phyloP scores from a whole-genome alignment of 2,113 vertebrate genomes.

The Solea solea region DNA sequence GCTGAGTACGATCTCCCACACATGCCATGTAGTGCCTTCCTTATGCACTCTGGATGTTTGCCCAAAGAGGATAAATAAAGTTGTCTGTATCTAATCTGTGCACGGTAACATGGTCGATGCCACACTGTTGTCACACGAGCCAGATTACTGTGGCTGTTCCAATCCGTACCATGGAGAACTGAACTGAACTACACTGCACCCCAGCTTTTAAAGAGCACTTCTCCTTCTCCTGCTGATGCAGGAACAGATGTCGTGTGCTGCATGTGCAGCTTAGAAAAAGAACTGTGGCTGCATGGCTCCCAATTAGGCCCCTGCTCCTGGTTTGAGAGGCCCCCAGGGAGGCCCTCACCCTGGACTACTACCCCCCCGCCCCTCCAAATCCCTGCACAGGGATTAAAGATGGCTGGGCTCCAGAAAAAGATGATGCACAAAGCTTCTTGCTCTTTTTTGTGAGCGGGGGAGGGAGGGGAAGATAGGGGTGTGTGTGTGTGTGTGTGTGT shows the following conservation, averaged over 20 bases:
- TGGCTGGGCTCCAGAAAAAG: conserved; percentile 52
- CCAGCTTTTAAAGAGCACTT: not conserved
- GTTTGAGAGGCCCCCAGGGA: conserved; percentile 53
- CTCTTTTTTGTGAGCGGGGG: conserved; percentile 31
- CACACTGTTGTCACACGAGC: no score
- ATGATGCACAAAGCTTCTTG: conserved; percentile 57
- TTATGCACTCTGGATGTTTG: no score
- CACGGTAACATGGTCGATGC: no score
- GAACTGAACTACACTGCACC: no score
- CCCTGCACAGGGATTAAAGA: conserved; percentile 63
- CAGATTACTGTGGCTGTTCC: no score
- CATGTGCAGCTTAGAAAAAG: conserved; percentile 16
- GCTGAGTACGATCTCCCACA: no score
- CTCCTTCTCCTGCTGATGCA: conserved; percentile 1
- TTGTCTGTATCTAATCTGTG: no score
- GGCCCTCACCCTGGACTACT: conserved; percentile 30
- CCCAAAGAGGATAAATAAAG: no score
- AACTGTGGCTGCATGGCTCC: conserved; percentile 33
- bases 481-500: conserved; percentile 3
- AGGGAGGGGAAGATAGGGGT: conserved; percentile 21
- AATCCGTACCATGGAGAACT: no score
- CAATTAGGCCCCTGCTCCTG: conserved; percentile 64
- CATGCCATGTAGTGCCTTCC: no score
- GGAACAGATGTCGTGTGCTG: conserved; percentile 22
- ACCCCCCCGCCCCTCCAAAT: conserved; percentile 5